A percentile compares a stretch with the other conserved stretches of the same genome.
Conservation (phyloP, 2,113 vertebrate genomes). For the Nycticryphes semicollaris region DNA sequence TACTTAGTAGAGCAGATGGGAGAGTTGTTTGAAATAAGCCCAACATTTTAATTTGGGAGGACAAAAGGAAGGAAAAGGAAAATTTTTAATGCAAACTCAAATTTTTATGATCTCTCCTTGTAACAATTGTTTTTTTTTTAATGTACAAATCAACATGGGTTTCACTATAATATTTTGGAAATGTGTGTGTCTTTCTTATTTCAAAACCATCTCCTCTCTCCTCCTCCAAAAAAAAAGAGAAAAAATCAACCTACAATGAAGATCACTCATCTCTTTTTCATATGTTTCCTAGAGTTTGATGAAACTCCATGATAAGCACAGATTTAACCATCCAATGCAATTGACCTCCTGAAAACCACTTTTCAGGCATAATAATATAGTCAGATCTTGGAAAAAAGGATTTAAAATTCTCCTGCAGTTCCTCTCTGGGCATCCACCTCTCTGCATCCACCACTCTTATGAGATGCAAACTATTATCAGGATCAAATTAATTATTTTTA, state of each 20-base stretch:
- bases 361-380: background rate
- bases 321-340: background rate
- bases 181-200: background rate
- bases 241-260: background rate
- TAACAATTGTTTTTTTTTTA: background rate
- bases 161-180: background rate
- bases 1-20: fast-evolving
- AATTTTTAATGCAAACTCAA: fast-evolving
- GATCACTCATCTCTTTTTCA: background rate
- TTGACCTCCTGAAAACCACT: background rate
- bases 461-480: background rate
- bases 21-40: background rate
- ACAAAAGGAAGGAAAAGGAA: background rate
- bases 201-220: fast-evolving
- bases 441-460: background rate
- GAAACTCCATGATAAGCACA: background rate
- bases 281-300: background rate
- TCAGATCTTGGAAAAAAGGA: background rate
- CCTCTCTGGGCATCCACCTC: background rate
- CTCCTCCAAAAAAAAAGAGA: fast-evolving
- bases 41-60: background rate
- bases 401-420: background rate
- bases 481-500: background rate
- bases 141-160: background rate
- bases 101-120: fast-evolving